These are phyloP conservation scores for Adelges cooleyi DNA, from an alignment of 1,140 invertebrate genomes.

Conservation along the genomic window DNA sequence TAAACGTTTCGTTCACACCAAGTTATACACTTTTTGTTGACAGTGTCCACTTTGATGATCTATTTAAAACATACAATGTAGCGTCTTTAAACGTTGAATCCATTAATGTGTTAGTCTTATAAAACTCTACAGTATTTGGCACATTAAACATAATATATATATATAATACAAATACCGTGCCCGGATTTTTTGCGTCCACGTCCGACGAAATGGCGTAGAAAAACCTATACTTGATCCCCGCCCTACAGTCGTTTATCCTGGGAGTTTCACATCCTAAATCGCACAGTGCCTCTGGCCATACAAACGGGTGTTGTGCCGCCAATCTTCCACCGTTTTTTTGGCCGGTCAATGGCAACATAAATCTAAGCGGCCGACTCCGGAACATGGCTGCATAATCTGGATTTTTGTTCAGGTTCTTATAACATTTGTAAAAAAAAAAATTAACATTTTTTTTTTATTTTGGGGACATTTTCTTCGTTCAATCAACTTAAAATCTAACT, in stretches of 20 bases:
- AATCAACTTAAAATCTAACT: too few species aligned
- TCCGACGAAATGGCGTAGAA: slow-evolving; percentile 83
- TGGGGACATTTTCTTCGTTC: too few species aligned
- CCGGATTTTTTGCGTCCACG: slow-evolving; percentile 67
- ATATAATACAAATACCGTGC: slow-evolving; percentile 50
- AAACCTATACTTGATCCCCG: slow-evolving; percentile 60
- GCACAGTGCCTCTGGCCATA: slow-evolving; percentile 52
- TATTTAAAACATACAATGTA: slow-evolving; percentile 37
- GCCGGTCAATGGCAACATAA: slow-evolving; percentile 49
- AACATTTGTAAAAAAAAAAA: neutral
- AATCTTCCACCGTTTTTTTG: neutral
- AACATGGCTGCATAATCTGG: slow-evolving; percentile 68
- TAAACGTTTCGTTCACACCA: slow-evolving; percentile 64
- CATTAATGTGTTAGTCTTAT: too few species aligned
- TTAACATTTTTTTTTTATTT: neutral
- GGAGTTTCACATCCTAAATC: slow-evolving; percentile 74
- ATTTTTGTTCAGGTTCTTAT: slow-evolving; percentile 60
- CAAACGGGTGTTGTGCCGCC: neutral
- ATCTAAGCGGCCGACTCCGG: slow-evolving; percentile 58
- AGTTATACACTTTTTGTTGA: slow-evolving; percentile 48
- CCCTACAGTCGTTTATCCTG: slow-evolving; percentile 54
- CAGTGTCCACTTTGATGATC: slow-evolving; percentile 68
- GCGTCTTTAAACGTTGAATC: too few species aligned
- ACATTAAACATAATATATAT: too few species aligned
- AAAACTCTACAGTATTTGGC: too few species aligned